Evolutionary conservation across 2,888 invertebrate genomes (phyloP).

Genomic region (Herminia tarsipennalis): DNA sequence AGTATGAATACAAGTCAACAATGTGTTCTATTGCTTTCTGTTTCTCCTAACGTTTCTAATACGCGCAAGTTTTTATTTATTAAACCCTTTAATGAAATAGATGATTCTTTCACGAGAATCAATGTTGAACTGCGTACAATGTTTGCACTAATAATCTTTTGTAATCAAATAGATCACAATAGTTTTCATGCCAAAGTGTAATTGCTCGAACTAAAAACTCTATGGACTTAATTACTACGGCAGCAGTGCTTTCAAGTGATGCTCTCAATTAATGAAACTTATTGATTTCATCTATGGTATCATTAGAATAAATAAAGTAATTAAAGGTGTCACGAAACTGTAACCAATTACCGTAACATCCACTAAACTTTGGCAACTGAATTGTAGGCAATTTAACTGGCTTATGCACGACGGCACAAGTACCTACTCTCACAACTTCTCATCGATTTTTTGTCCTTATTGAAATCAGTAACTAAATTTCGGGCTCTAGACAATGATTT

Average conservation of each 20-base stretch:
- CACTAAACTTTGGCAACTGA: constrained; percentile 1
- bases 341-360: neutral
- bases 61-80: constrained; percentile 39
- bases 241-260: neutral
- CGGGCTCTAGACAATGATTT: neutral
- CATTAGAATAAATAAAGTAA: neutral
- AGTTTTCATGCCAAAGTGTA: neutral
- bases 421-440: neutral
- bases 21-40: constrained; percentile 34
- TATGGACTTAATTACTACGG: neutral
- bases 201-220: neutral
- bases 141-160: constrained; percentile 5
- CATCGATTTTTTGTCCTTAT: too few relatives aligned
- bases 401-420: neutral
- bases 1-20: constrained; percentile 37
- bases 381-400: neutral
- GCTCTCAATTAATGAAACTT: constrained; percentile 40
- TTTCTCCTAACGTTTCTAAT: constrained; percentile 31
- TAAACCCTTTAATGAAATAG: constrained; percentile 18
- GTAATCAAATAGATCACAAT: neutral
- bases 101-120: constrained; percentile 27
- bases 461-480: neutral
- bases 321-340: constrained; percentile 1
- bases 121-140: constrained; percentile 31
- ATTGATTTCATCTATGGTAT: neutral